A percentile compares a stretch with the other conserved stretches of the same genome.
Evolutionary conservation across 2,888 invertebrate genomes (phyloP).

Genomic region (Sclerodermus sp.): DNA sequence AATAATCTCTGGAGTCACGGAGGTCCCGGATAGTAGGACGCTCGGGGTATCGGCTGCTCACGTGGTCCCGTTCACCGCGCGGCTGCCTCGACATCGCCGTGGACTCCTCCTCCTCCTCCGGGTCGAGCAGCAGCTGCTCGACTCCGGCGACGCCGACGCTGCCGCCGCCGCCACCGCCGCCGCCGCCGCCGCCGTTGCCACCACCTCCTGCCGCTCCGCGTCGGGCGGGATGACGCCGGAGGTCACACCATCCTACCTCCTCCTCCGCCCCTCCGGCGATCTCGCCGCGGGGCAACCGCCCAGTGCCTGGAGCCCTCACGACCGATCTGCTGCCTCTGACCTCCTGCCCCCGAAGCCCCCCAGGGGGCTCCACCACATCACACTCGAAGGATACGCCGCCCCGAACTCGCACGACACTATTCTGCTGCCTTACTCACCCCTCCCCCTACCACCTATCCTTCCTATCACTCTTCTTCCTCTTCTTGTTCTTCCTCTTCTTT

Average conservation of each 20-base stretch:
- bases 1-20: constrained; percentile 37
- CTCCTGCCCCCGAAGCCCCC: constrained; percentile 41
- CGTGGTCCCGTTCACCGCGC: constrained; percentile 44
- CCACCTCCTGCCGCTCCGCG: constrained; percentile 40
- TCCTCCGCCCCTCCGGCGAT: constrained; percentile 57
- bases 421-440: neutral
- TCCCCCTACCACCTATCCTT: constrained; percentile 17
- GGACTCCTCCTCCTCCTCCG: constrained; percentile 48
- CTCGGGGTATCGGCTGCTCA: constrained; percentile 27
- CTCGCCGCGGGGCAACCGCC: constrained; percentile 57
- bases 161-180: constrained; percentile 43
- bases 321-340: constrained; percentile 42
- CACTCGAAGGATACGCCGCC: constrained; percentile 43
- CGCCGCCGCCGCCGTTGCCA: constrained; percentile 22
- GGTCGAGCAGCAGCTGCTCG: constrained; percentile 57
- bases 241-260: constrained; percentile 54
- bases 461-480: constrained; percentile 15
- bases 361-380: constrained; percentile 55
- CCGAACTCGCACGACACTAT: constrained; percentile 40
- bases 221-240: constrained; percentile 48
- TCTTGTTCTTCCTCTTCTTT: too few species aligned
- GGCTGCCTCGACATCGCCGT: constrained; percentile 53
- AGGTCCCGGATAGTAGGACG: constrained; percentile 16
- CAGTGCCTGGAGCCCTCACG: constrained; percentile 52
- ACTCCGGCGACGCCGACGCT: constrained; percentile 51